These are phyloP conservation scores for Lasioglossum zephyrum DNA, from an alignment of 2,888 invertebrate species.

Conservation along the genomic window DNA sequence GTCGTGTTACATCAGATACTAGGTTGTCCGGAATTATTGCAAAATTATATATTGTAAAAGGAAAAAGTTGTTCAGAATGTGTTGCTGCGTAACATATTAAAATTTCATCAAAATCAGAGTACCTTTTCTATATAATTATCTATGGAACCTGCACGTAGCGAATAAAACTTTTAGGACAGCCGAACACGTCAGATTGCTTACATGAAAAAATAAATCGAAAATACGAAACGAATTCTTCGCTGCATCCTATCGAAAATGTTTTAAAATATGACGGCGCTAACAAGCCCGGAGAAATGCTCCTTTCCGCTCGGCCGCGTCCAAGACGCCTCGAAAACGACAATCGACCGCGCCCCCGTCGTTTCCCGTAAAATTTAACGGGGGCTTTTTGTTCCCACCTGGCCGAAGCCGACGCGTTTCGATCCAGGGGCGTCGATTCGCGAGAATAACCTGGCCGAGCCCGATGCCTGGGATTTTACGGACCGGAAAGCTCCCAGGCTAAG, in stretches of 20 bases:
- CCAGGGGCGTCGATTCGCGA: background rate
- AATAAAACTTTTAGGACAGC: too few relatives aligned
- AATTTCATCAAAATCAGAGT: too few relatives aligned
- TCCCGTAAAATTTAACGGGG: background rate
- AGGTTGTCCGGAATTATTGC: too few relatives aligned
- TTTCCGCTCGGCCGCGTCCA: background rate
- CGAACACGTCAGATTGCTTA: too few relatives aligned
- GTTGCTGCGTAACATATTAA: too few relatives aligned
- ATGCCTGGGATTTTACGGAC: slow-evolving; percentile 25
- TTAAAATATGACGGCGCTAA: background rate
- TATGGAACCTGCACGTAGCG: too few relatives aligned
- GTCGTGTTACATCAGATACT: too few relatives aligned
- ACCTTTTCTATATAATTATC: too few relatives aligned
- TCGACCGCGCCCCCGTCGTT: background rate
- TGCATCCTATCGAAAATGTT: background rate
- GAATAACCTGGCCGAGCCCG: slow-evolving; percentile 28
- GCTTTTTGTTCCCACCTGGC: background rate
- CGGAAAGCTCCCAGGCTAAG: slow-evolving; percentile 29
- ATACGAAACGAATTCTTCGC: too few relatives aligned
- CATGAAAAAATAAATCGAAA: too few relatives aligned
- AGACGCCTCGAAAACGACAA: background rate
- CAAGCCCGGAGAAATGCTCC: background rate
- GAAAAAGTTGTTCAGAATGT: too few relatives aligned
- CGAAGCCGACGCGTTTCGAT: slow-evolving; percentile 14
- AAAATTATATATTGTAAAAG: too few relatives aligned